Evolutionary conservation across 2,113 vertebrate genomes (phyloP).

Genomic region (Aspidoscelis tigris): DNA sequence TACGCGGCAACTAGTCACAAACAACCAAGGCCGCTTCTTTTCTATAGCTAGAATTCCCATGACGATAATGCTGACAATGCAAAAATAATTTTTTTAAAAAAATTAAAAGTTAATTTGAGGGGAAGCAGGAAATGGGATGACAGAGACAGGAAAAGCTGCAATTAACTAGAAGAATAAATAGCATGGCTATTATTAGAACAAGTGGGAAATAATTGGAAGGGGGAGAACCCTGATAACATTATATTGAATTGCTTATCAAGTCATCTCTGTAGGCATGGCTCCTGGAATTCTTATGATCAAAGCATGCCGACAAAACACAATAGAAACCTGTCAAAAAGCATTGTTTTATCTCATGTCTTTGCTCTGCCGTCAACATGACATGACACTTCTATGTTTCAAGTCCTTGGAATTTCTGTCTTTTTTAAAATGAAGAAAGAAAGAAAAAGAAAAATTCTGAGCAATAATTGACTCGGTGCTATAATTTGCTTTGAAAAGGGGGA

Average conservation of each 20-base stretch:
- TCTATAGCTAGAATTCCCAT: slow-evolving; percentile 53
- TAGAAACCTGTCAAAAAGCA: slow-evolving; percentile 16
- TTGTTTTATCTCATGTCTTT: slow-evolving; percentile 14
- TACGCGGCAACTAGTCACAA: slow-evolving; percentile 1
- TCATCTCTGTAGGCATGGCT: slow-evolving; percentile 14
- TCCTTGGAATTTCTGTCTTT: slow-evolving; percentile 4
- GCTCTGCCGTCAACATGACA: fast-evolving
- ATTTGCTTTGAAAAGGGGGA: no score
- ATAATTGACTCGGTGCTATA: no score
- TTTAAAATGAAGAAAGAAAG: not conserved
- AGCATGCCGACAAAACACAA: slow-evolving; percentile 47
- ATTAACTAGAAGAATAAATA: slow-evolving; percentile 72
- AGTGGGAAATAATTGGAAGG: slow-evolving; percentile 61
- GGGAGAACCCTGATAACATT: not conserved
- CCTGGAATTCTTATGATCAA: slow-evolving; percentile 7
- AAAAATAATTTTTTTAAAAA: slow-evolving; percentile 20
- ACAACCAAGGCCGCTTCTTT: slow-evolving; percentile 8
- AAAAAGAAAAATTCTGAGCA: no score
- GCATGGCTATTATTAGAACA: slow-evolving; percentile 76
- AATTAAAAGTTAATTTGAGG: slow-evolving; percentile 49
- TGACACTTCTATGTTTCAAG: not conserved
- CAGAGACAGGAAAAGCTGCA: slow-evolving; percentile 63
- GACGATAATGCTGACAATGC: slow-evolving; percentile 49
- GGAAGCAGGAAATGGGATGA: slow-evolving; percentile 62
- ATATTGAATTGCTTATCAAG: slow-evolving; percentile 43